phyloP scores from a whole-genome alignment of 2,113 vertebrate species.

The Strix aluco region DNA sequence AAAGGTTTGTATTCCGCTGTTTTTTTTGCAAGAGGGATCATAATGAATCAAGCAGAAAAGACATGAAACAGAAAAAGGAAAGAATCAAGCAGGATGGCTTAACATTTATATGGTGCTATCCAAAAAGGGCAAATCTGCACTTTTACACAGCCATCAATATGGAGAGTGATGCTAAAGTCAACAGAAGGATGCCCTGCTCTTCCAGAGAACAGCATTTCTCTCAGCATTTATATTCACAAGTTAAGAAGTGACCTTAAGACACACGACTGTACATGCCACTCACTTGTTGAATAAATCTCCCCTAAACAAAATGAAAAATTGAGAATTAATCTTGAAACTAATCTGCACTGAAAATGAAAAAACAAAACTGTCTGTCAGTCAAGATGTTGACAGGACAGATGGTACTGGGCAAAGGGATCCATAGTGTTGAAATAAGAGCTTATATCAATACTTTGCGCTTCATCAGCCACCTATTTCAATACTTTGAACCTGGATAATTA shows the following conservation, averaged over 20 bases:
- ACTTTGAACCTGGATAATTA: conserved; percentile 66
- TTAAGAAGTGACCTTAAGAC: conserved; percentile 45
- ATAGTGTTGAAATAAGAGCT: conserved; percentile 57
- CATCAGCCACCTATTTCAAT: conserved; percentile 64
- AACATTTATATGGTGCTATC: not conserved
- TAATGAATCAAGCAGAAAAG: not conserved
- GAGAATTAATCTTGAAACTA: conserved; percentile 53
- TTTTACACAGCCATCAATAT: not conserved
- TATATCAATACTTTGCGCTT: conserved; percentile 63
- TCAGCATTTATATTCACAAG: conserved; percentile 44
- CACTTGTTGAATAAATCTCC: conserved; percentile 53
- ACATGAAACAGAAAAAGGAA: not conserved
- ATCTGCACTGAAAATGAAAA: conserved; percentile 49
- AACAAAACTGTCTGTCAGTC: conserved; percentile 32
- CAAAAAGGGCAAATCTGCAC: conserved; percentile 27
- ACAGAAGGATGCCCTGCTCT: conserved; percentile 23
- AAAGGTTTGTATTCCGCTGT: not conserved
- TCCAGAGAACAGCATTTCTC: conserved; percentile 24
- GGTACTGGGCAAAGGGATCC: conserved; percentile 46
- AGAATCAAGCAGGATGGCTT: not conserved
- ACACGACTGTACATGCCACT: not conserved
- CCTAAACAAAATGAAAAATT: conserved; percentile 45
- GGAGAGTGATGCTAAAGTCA: conserved; percentile 16
- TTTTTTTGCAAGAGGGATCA: not conserved
- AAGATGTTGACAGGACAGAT: conserved; percentile 33